Conservation (phyloP, 2,888 invertebrate species). For the Chironomus tentans region DNA sequence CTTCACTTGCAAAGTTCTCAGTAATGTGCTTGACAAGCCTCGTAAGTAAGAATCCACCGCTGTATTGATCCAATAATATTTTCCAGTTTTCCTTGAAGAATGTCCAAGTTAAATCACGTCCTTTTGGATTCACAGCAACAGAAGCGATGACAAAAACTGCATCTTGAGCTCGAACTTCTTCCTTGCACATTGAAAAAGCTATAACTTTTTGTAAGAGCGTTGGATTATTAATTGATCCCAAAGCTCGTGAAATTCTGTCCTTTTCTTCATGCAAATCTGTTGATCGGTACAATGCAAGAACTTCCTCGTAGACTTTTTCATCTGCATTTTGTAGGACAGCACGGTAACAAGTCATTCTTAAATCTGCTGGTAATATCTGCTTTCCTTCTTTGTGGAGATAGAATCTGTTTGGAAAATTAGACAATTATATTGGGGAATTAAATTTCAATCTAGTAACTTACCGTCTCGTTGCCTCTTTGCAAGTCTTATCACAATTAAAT, state of each 20-base stretch:
- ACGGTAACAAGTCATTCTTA: constrained; percentile 77
- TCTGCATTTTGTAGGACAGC: constrained; percentile 67
- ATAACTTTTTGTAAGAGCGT: constrained; percentile 63
- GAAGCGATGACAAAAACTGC: constrained; percentile 82
- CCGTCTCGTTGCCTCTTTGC: constrained; percentile 65
- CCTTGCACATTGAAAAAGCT: constrained; percentile 66
- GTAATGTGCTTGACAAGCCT: constrained; percentile 77
- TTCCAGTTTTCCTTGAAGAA: constrained; percentile 82
- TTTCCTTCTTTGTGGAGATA: constrained; percentile 55
- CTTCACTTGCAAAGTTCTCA: constrained; percentile 80
- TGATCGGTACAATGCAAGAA: constrained; percentile 71
- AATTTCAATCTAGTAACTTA: no score
- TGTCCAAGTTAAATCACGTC: constrained; percentile 81
- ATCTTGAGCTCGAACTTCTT: constrained; percentile 86
- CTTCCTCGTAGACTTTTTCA: constrained; percentile 59
- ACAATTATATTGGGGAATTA: no score
- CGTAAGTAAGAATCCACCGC: constrained; percentile 72
- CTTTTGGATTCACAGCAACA: constrained; percentile 68
- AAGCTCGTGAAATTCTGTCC: constrained; percentile 74
- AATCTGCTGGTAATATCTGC: constrained; percentile 66
- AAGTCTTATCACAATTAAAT: constrained; percentile 67
- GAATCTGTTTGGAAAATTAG: constrained; percentile 37
- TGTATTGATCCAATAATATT: constrained; percentile 65
- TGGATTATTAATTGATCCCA: constrained; percentile 70
- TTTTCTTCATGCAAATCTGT: constrained; percentile 90